Evolutionary conservation across 2,797 vertebrate genomes (phyloP).

Genomic region (Coranthus polyacanthus): DNA sequence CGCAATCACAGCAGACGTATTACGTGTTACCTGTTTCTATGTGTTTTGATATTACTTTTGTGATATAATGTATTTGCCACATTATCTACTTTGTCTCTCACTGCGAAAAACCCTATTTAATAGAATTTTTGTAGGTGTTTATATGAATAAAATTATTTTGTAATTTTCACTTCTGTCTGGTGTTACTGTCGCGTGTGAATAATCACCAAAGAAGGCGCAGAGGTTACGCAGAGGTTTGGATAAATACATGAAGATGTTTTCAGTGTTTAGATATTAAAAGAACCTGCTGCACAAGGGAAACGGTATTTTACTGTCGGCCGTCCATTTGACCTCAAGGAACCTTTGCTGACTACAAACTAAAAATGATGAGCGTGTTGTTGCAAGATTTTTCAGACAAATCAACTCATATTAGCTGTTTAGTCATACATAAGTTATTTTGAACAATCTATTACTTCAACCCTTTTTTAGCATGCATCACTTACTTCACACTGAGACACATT

Average conservation of each 20-base stretch:
- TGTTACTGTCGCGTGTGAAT: slow-evolving; percentile 17
- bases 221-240: background rate
- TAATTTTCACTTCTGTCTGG: slow-evolving; percentile 63
- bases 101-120: slow-evolving; percentile 60
- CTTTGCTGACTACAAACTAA: too few relatives aligned
- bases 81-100: slow-evolving; percentile 50
- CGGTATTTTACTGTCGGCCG: background rate
- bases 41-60: slow-evolving; percentile 78
- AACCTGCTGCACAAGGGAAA: background rate
- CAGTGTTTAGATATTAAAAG: slow-evolving; percentile 2
- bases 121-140: slow-evolving; percentile 80
- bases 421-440: too few relatives aligned
- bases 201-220: background rate
- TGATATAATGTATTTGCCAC: slow-evolving; percentile 60
- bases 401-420: too few relatives aligned
- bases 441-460: too few relatives aligned
- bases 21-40: slow-evolving; percentile 62
- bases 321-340: too few relatives aligned
- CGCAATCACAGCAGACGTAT: slow-evolving; percentile 54
- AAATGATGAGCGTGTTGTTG: too few relatives aligned
- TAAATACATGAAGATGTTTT: background rate
- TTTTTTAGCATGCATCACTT: too few relatives aligned
- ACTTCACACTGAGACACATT: too few relatives aligned
- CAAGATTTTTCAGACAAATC: too few relatives aligned
- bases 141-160: slow-evolving; percentile 80